phyloP scores from a whole-genome alignment of 2,113 vertebrate species.

The Lagopus leucura region DNA sequence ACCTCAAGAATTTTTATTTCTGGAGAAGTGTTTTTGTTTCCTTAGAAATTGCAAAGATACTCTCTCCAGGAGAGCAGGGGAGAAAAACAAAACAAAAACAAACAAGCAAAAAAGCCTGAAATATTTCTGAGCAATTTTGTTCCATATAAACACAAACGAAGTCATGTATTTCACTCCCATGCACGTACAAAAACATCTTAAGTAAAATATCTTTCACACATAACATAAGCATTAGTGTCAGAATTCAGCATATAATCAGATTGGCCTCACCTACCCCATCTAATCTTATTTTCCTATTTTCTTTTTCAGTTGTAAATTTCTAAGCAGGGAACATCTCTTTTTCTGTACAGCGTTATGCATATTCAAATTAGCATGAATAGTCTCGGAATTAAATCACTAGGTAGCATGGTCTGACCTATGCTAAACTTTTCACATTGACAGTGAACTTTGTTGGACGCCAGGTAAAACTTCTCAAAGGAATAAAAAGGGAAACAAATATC shows the following conservation, averaged over 20 bases:
- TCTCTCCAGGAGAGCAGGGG: slow-evolving; percentile 32
- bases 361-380: neutral
- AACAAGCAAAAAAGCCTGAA: neutral
- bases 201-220: slow-evolving; percentile 21
- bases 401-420: neutral
- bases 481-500: slow-evolving; percentile 1
- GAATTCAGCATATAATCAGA: slow-evolving; percentile 33
- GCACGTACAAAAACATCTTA: slow-evolving; percentile 13
- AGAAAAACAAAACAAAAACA: neutral
- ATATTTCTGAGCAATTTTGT: neutral
- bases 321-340: slow-evolving; percentile 3
- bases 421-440: neutral
- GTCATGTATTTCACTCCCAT: neutral
- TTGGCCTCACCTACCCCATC: slow-evolving; percentile 4
- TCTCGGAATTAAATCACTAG: slow-evolving; percentile 12
- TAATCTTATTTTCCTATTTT: slow-evolving; percentile 37
- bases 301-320: slow-evolving; percentile 17
- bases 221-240: neutral
- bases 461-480: slow-evolving; percentile 47
- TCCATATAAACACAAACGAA: neutral
- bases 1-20: neutral
- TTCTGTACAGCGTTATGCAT: neutral
- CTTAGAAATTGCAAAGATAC: slow-evolving; percentile 35
- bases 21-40: neutral
- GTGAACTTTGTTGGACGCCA: neutral